phyloP scores from a whole-genome alignment of 2,888 invertebrate species.

The Ormyrus labotus region DNA sequence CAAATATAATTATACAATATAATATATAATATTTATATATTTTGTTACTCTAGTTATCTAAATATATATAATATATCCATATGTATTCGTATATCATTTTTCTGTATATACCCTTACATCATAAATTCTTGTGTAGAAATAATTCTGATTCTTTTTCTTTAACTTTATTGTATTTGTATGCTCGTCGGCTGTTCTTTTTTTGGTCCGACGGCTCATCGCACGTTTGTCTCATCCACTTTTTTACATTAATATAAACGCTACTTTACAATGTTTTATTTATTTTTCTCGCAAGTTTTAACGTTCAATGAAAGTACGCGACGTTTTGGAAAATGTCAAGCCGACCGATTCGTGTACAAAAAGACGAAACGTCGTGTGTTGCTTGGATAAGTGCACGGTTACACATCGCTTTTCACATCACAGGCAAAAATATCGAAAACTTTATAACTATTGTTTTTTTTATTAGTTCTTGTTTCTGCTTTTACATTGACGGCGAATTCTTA shows the following conservation, averaged over 20 bases:
- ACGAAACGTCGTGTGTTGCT: conserved; percentile 59
- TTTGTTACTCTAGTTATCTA: conserved; percentile 70
- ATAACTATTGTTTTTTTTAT: conserved; percentile 33
- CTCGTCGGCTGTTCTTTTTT: conserved; percentile 54
- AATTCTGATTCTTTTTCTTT: conserved; percentile 63
- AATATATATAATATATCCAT: conserved; percentile 69
- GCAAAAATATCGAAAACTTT: conserved; percentile 60
- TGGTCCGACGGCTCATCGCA: conserved; percentile 46
- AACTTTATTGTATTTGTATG: conserved; percentile 67
- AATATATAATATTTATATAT: conserved; percentile 64
- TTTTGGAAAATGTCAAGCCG: conserved; percentile 62
- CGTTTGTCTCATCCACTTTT: conserved; percentile 39
- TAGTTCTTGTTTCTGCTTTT: conserved; percentile 12
- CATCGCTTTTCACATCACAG: conserved; percentile 64
- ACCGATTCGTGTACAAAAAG: conserved; percentile 58
- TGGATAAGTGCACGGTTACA: conserved; percentile 62
- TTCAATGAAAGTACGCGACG: conserved; percentile 57
- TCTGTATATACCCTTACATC: conserved; percentile 63
- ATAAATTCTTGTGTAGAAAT: conserved; percentile 71
- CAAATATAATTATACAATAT: conserved; percentile 61
- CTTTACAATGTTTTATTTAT: conserved; percentile 40
- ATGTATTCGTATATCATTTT: conserved; percentile 65
- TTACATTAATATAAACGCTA: conserved; percentile 51
- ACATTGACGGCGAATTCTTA: neutral
- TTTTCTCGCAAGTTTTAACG: conserved; percentile 46